Conservation (phyloP, 2,797 vertebrate genomes). For the Cynopterus sphinx region DNA sequence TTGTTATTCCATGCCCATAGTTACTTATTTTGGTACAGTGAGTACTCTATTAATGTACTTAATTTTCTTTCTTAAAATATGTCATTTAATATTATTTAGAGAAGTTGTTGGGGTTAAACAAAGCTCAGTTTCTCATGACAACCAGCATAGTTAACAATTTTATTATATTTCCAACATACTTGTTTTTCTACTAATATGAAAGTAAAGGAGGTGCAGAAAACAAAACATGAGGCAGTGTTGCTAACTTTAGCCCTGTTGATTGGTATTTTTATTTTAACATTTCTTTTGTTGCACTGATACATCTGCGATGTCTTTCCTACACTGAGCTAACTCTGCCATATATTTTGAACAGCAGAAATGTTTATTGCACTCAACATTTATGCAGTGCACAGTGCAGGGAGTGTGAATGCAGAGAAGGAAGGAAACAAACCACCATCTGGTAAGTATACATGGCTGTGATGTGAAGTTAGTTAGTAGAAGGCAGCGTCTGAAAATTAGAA, state of each 20-base stretch:
- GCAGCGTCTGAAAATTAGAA: not conserved
- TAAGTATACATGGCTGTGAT: not conserved
- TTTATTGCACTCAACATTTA: conserved; percentile 26
- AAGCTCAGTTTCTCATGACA: not conserved
- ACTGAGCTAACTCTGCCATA: conserved; percentile 43
- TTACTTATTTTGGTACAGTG: not conserved
- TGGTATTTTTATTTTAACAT: conserved; percentile 53
- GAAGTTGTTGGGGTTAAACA: conserved; percentile 13
- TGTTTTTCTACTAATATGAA: not conserved
- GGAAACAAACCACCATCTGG: conserved; percentile 11
- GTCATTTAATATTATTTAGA: not conserved
- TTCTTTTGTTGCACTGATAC: conserved; percentile 16
- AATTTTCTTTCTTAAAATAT: conserved; percentile 21
- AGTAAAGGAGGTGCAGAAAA: not conserved
- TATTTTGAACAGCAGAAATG: conserved; percentile 66
- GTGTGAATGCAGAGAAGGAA: not conserved
- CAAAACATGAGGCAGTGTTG: not conserved
- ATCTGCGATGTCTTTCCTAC: conserved; percentile 47
- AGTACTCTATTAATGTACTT: not conserved
- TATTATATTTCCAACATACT: not conserved
- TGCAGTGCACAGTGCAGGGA: not conserved
- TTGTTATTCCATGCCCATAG: not conserved
- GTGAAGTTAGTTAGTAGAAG: not conserved
- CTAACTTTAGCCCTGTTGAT: conserved; percentile 19
- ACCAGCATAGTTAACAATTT: not conserved